Percentiles rank a stretch among this genome's conserved stretches.
These are phyloP conservation scores for Syncerus caffer DNA, from an alignment of 2,797 vertebrate species.

Conservation along the genomic window DNA sequence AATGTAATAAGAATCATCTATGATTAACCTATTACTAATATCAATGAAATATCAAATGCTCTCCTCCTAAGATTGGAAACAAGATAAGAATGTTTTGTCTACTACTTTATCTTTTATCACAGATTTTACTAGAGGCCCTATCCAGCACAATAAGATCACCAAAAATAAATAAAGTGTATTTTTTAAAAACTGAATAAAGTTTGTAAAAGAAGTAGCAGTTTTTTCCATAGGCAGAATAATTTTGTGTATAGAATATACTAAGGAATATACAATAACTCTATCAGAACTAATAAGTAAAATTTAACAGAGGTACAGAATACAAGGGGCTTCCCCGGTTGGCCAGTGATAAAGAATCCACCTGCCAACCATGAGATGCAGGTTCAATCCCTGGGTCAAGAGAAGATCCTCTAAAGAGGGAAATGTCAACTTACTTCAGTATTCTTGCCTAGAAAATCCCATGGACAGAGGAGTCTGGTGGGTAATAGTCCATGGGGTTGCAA, in stretches of 20 bases:
- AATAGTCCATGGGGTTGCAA: background rate
- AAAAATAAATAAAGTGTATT: background rate
- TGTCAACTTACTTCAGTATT: background rate
- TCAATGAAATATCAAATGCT: background rate
- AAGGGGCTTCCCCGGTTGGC: background rate
- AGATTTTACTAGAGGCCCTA: background rate
- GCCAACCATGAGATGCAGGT: background rate
- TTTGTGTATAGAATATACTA: background rate
- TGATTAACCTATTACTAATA: background rate
- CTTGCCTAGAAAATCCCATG: background rate
- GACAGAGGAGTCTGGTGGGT: background rate
- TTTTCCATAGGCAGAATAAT: background rate
- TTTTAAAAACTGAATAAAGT: background rate
- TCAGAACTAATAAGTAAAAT: background rate
- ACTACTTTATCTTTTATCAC: background rate
- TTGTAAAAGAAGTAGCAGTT: background rate
- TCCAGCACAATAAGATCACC: background rate
- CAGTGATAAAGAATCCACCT: background rate
- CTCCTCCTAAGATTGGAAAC: background rate
- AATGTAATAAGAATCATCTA: background rate
- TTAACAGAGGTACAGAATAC: background rate
- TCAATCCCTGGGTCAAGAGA: background rate
- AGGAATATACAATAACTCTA: background rate
- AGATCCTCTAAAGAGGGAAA: background rate
- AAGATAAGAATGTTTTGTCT: background rate